Evolutionary conservation across 2,888 invertebrate genomes (phyloP), one percentile per base, ranked within the genome.

Genomic region (Drosophila planitibia): DNA sequence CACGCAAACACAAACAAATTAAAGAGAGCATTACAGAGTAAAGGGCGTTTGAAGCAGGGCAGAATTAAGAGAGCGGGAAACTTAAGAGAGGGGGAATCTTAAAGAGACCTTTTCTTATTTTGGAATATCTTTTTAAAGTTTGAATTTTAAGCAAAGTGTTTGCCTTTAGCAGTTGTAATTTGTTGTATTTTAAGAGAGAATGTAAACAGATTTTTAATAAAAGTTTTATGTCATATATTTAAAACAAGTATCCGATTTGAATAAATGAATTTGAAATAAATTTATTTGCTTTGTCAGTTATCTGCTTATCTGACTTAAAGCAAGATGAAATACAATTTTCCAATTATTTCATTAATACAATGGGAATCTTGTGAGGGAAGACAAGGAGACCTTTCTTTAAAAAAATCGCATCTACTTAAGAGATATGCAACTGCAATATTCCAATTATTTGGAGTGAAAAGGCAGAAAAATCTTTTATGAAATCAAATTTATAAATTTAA

Each of bases 151-250:
- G 14, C 35, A 35, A 35, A 4, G 2, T 1, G 14, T 2, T 2
- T 35, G 35, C 14, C 14, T 19, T 19, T 39, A 19, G 9, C 39
- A 39, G 39, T 19, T 4, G 19, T 19, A 39, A 19, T 39, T 22
- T 22, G 22, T 22, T 22, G 22, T 41, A n/a, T n/a, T n/a, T n/a
- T 9, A 4, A n/a, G 10, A 41, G n/a, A n/a, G 0, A 41, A 9
- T 9, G 3, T 10, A 10, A 41, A 1, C 0, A 10, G 0, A n/a
- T 1, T 41, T n/a, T 10, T n/a, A 1, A 12, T 0, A 12, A 22
- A 41, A 41, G 5, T 12, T 25, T 7, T 4, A 7, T 14, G 14
- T 4, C 14, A 14, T 47, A 2, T 47, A 22, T 7, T 22, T 14
- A 14, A 22, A 14, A 22, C 22, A 14, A 25, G 22, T 47, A 14